These are phyloP conservation scores for Gobius niger DNA, from an alignment of 2,113 vertebrate species.

Conservation along the genomic window DNA sequence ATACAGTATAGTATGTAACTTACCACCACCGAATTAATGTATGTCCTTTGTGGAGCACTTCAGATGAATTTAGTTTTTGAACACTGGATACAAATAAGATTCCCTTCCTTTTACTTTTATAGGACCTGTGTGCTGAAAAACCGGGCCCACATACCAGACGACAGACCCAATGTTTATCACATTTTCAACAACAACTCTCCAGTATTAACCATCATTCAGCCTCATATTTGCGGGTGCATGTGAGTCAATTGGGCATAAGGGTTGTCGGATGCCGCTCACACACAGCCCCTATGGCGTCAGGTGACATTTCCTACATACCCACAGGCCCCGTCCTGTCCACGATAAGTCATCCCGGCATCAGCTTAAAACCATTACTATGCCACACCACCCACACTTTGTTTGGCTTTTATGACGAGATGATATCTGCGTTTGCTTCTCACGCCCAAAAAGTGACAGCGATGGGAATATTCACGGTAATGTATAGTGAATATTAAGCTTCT, in stretches of 20 bases:
- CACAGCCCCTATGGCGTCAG: slow-evolving; percentile 60
- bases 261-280: slow-evolving; percentile 55
- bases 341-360: slow-evolving; percentile 54
- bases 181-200: neutral
- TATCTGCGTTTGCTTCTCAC: slow-evolving; percentile 50
- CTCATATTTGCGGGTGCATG: slow-evolving; percentile 29
- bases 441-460: slow-evolving; percentile 44
- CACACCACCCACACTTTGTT: slow-evolving; percentile 62
- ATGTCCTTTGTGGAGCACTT: too few relatives aligned
- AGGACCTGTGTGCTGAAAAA: too few relatives aligned
- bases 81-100: too few relatives aligned
- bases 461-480: slow-evolving; percentile 19
- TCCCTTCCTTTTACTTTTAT: too few relatives aligned
- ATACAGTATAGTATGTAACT: too few relatives aligned
- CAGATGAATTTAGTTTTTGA: too few relatives aligned
- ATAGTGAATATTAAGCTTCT: slow-evolving; percentile 8
- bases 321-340: slow-evolving; percentile 65
- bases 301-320: slow-evolving; percentile 60
- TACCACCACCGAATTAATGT: too few relatives aligned
- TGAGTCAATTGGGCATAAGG: slow-evolving; percentile 44
- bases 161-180: too few relatives aligned
- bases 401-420: slow-evolving; percentile 48
- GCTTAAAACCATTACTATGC: slow-evolving; percentile 47
- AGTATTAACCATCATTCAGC: slow-evolving; percentile 36
- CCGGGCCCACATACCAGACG: too few relatives aligned